Conservation (phyloP, 2,797 vertebrate genomes). For the Eulemur albifrons region DNA sequence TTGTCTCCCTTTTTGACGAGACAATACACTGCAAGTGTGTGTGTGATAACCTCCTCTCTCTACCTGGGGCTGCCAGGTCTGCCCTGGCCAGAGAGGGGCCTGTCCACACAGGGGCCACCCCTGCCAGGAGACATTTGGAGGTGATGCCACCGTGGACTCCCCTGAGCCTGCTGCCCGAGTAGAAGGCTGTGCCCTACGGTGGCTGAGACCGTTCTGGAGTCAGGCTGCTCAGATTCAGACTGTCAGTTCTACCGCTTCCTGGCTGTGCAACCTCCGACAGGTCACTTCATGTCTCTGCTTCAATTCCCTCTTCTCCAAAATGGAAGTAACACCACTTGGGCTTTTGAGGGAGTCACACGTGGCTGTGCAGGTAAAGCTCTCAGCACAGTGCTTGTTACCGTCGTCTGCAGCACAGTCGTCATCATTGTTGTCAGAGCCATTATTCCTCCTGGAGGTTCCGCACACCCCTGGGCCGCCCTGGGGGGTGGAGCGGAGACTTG, state of each 20-base stretch:
- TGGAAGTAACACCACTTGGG: background rate
- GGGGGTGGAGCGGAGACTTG: background rate
- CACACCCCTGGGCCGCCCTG: background rate
- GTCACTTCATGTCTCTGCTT: background rate
- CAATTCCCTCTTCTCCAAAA: background rate
- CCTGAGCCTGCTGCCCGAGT: background rate
- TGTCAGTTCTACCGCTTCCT: background rate
- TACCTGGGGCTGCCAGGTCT: background rate
- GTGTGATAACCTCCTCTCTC: background rate
- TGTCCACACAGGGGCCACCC: background rate
- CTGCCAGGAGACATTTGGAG: background rate
- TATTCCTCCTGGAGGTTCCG: rapidly evolving
- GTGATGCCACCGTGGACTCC: rapidly evolving
- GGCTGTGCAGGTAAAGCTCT: background rate
- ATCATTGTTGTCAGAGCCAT: background rate
- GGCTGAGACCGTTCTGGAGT: background rate
- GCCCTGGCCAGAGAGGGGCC: background rate
- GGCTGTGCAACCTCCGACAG: background rate
- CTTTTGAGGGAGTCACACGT: background rate
- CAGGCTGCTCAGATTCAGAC: background rate
- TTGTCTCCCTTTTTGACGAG: background rate
- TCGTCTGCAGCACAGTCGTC: background rate
- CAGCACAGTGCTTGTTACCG: background rate
- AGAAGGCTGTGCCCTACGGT: rapidly evolving
- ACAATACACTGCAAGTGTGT: background rate